These are phyloP conservation scores for Ctenosaura bakeri DNA, from an alignment of 2,797 vertebrate species.

Conservation along the genomic window DNA sequence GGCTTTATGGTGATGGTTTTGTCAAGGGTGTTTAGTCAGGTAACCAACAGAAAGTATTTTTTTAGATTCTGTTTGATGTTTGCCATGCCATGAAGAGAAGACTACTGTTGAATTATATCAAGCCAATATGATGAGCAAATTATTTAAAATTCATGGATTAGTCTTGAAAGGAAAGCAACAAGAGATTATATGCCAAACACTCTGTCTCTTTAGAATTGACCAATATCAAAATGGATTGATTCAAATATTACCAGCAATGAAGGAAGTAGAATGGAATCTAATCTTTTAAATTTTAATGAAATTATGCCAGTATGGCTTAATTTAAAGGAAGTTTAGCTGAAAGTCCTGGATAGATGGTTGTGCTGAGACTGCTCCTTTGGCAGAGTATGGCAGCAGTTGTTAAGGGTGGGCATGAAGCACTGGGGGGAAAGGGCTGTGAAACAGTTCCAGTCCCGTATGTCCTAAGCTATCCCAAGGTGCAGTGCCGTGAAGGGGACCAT, in stretches of 20 bases:
- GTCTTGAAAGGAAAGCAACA: neutral
- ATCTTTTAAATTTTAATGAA: neutral
- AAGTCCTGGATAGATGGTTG: neutral
- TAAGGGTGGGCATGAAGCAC: no score
- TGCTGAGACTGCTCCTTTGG: no score
- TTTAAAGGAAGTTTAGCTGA: neutral
- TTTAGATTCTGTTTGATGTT: neutral
- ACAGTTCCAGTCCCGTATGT: no score
- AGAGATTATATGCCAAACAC: no score
- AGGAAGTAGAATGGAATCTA: neutral
- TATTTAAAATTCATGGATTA: neutral
- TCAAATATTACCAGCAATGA: neutral
- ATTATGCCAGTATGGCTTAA: neutral
- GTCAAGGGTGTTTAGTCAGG: neutral
- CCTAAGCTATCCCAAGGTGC: no score
- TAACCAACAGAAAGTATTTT: neutral
- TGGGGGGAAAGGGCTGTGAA: no score
- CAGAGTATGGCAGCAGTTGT: no score
- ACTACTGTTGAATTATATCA: neutral
- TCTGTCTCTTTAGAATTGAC: neutral
- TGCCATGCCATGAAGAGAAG: neutral
- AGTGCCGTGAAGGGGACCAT: no score
- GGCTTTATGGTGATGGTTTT: neutral
- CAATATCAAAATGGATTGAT: neutral
- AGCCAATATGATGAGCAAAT: neutral